phyloP scores from a whole-genome alignment of 2,797 vertebrate genomes.

The Eleutherodactylus coqui region DNA sequence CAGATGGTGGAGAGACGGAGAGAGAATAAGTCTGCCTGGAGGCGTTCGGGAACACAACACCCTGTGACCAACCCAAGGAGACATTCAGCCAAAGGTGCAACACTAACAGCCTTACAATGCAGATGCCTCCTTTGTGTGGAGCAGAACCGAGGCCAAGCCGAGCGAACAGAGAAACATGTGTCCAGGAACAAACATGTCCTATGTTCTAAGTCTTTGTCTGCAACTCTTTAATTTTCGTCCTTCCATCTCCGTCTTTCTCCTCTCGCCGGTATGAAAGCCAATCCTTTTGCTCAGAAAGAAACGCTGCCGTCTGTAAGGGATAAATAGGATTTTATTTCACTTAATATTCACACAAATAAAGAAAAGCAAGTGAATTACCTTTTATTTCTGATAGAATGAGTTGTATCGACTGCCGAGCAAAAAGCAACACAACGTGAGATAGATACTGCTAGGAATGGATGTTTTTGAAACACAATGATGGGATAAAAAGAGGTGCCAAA shows the following conservation, averaged over 20 bases:
- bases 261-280: conserved; percentile 58
- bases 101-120: conserved; percentile 57
- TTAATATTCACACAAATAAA: conserved; percentile 54
- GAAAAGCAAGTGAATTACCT: conserved; percentile 22
- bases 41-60: conserved; percentile 66
- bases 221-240: conserved; percentile 20
- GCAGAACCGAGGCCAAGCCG: conserved; percentile 57
- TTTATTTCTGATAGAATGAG: neutral
- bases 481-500: too few relatives aligned
- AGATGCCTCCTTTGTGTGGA: conserved; percentile 32
- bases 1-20: conserved; percentile 69
- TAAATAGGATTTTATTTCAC: conserved; percentile 56
- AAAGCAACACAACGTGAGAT: neutral
- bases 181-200: conserved; percentile 22
- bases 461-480: neutral
- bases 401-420: neutral
- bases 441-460: neutral
- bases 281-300: conserved; percentile 45
- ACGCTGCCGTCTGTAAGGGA: conserved; percentile 28
- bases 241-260: conserved; percentile 42
- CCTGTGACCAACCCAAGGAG: conserved; percentile 12
- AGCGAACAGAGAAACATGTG: conserved; percentile 44
- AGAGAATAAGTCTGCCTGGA: conserved; percentile 60
- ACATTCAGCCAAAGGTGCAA: conserved; percentile 51
- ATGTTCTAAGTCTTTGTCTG: conserved; percentile 59